Evolutionary conservation across 2,888 invertebrate species (phyloP), one percentile per base, ranked within the genome.

Genomic region (Oxycera nigricornis): DNA sequence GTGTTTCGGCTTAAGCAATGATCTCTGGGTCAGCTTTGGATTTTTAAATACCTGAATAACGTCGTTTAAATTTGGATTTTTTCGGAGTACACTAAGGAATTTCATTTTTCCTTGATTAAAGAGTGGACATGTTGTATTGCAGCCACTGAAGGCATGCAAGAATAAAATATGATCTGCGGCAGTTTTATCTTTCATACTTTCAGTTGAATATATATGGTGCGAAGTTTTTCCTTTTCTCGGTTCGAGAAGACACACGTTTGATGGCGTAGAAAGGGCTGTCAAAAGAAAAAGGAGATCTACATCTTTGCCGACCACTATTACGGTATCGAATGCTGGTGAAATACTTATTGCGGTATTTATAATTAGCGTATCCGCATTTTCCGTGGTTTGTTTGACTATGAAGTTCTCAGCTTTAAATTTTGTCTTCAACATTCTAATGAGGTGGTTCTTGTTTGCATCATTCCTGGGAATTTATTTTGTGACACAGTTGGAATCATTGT

Each of bases 281-380:
- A 65, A 65, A 65, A 65, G 65, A 65, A 65, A 17, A 65, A 65
- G 31, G n/a, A 65, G 30, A 7, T 65, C 28, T 31, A 30, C 31
- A 65, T 30, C 26, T 65, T 65, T 14, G 7, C 65, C 65, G 65
- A 65, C 65, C 26, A 30, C 65, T 65, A 65, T 65, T 26, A 65
- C 65, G 35, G 22, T 30, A 1, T 65, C 1, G 22, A 65, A 65
- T 65, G 52, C 20, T n/a, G 52, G 52, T 26, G 28, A 72, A 52
- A 72, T 17, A 2, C 28, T 55, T 14, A 72, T 72, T 52, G 72
- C 72, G 26, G 72, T 72, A 72, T 72, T 72, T 9, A 72, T 72
- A 52, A 50, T 72, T 72, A 72, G 52, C 52, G 52, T 17, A 52
- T 72, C 52, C 1, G 55, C 72, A 52, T 72, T 41, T 72, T 72